A percentile compares a stretch with the other conserved stretches of the same genome.
phyloP scores from a whole-genome alignment of 2,113 vertebrate genomes.

The Danionella cerebrum region DNA sequence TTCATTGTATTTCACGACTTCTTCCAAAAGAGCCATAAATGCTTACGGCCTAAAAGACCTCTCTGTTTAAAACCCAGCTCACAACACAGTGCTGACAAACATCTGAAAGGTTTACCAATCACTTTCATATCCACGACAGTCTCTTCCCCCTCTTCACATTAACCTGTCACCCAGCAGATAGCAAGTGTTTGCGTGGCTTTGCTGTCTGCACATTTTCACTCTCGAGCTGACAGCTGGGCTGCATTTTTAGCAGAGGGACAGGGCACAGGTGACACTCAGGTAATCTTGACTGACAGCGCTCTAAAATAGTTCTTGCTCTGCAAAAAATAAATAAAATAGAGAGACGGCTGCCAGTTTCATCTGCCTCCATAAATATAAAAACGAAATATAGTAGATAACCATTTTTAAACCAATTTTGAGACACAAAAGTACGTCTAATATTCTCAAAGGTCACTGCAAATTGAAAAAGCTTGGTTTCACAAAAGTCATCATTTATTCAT shows the following conservation, averaged over 20 bases:
- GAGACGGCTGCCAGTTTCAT: not conserved
- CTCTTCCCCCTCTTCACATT: conserved; percentile 28
- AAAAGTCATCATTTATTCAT: not conserved
- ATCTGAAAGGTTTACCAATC: conserved; percentile 32
- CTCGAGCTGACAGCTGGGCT: conserved; percentile 23
- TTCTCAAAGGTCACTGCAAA: conserved; percentile 8
- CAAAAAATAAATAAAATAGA: not conserved
- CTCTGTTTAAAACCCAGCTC: not conserved
- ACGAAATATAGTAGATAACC: conserved; percentile 6
- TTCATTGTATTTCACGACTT: not conserved
- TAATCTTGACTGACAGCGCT: conserved; percentile 37
- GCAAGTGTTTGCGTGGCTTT: not conserved
- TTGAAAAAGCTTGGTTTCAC: not conserved
- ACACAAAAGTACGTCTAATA: conserved; percentile 28
- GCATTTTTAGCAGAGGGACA: conserved; percentile 22
- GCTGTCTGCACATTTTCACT: conserved; percentile 21
- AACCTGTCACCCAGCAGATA: conserved; percentile 38
- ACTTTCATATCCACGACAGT: conserved; percentile 18
- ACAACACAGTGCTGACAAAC: conserved; percentile 7
- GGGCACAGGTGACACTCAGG: conserved; percentile 17
- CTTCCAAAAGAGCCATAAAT: not conserved
- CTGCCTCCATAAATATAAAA: conserved; percentile 11
- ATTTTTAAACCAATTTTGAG: conserved; percentile 24
- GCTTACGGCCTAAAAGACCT: not conserved
- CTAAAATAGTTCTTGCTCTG: conserved; percentile 7